These are phyloP conservation scores for Megaceryle maxima DNA, from an alignment of 2,113 vertebrate species.

Conservation along the genomic window DNA sequence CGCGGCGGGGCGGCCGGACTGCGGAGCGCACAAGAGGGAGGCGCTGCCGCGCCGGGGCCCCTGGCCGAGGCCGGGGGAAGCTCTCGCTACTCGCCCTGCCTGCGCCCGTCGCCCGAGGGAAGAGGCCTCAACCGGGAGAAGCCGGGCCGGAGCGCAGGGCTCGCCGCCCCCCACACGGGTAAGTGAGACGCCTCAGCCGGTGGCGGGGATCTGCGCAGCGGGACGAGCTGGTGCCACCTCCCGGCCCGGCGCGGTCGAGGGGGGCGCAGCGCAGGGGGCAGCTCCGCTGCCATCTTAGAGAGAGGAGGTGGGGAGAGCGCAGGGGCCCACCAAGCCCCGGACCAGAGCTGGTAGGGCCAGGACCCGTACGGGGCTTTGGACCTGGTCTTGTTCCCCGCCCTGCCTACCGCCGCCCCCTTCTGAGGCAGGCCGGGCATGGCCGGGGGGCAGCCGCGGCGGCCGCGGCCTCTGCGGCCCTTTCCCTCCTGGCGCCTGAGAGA, in stretches of 20 bases:
- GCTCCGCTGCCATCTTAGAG: slow-evolving; percentile 70
- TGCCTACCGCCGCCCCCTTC: slow-evolving; percentile 51
- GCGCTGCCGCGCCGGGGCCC: slow-evolving; percentile 69
- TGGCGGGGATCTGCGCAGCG: slow-evolving; percentile 31
- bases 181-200: slow-evolving; percentile 40
- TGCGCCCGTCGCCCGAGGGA: slow-evolving; percentile 13
- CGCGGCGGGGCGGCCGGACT: slow-evolving; percentile 27
- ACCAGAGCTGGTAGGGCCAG: slow-evolving; percentile 9
- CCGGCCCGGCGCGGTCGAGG: slow-evolving; percentile 46
- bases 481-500: neutral
- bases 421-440: slow-evolving; percentile 7
- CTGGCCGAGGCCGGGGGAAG: slow-evolving; percentile 52
- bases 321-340: neutral
- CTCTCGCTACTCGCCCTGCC: slow-evolving; percentile 4
- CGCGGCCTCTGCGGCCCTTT: slow-evolving; percentile 18
- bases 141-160: neutral
- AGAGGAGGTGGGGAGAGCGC: neutral
- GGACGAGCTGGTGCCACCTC: slow-evolving; percentile 56
- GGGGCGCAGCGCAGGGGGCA: slow-evolving; percentile 41
- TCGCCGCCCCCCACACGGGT: slow-evolving; percentile 22
- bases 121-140: slow-evolving; percentile 54
- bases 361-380: slow-evolving; percentile 18
- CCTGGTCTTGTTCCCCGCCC: neutral
- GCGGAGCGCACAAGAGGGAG: slow-evolving; percentile 29
- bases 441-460: neutral